Evolutionary conservation across 2,113 vertebrate genomes (phyloP).

Genomic region (Guaruba guarouba): DNA sequence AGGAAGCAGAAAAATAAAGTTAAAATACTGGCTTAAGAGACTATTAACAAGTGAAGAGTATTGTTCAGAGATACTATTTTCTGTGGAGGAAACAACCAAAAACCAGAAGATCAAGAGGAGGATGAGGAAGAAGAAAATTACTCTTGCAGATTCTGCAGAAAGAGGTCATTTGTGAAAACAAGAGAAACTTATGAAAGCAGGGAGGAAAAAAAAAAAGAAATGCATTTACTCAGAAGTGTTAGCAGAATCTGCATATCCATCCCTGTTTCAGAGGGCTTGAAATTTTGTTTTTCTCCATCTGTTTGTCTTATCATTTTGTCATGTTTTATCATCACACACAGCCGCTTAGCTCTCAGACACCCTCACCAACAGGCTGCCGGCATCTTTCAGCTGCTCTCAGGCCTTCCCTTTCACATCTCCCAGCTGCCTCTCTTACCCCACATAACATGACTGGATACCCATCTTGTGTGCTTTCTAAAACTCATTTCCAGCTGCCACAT

Average conservation of each 20-base stretch:
- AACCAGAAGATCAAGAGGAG: neutral
- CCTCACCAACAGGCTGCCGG: neutral
- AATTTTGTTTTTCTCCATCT: constrained; percentile 55
- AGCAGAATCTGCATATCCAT: constrained; percentile 22
- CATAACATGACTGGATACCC: neutral
- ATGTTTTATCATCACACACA: constrained; percentile 47
- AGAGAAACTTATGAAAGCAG: neutral
- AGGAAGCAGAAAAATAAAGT: neutral
- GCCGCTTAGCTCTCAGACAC: constrained; percentile 19
- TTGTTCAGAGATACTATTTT: neutral
- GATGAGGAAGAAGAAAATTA: neutral
- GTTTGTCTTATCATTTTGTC: constrained; percentile 54
- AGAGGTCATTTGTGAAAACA: neutral
- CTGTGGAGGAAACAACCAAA: neutral
- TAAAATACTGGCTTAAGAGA: neutral
- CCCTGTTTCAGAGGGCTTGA: neutral
- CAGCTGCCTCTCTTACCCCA: constrained; percentile 72
- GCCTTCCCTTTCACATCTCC: constrained; percentile 46
- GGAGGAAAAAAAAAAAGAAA: neutral
- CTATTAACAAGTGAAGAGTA: neutral
- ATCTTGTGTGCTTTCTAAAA: constrained; percentile 14
- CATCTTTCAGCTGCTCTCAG: constrained; percentile 68
- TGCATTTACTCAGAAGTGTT: neutral
- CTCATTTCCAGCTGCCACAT: constrained; percentile 69
- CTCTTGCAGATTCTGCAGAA: neutral